Conservation (phyloP, 1,140 invertebrate genomes). For the Xylocopa sonorina region DNA sequence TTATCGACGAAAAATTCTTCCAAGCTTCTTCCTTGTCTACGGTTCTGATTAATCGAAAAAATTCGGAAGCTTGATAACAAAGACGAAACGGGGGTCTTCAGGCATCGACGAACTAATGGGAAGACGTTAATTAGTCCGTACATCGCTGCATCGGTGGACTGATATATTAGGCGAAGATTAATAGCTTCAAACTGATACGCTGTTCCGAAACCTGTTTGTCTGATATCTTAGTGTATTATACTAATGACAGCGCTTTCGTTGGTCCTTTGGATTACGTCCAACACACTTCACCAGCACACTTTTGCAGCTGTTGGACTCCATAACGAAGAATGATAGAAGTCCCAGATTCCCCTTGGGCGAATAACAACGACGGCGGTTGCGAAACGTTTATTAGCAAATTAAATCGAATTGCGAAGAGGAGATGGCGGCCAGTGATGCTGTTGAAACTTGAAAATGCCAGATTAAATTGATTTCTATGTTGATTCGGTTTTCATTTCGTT, state of each 20-base stretch:
- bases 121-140: slow-evolving; percentile 26
- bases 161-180: slow-evolving; percentile 46
- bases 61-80: not conserved
- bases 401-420: not conserved
- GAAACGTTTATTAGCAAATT: not conserved
- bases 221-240: slow-evolving; percentile 36
- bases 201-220: slow-evolving; percentile 22
- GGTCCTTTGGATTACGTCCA: slow-evolving; percentile 36
- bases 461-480: not conserved
- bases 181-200: slow-evolving; percentile 12
- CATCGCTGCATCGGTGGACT: not conserved
- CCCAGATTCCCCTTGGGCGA: not conserved
- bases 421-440: no score
- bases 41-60: slow-evolving; percentile 18
- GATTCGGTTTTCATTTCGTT: no score
- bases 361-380: not conserved
- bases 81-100: slow-evolving; percentile 9
- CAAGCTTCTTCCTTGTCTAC: no score
- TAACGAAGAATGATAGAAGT: slow-evolving; percentile 42
- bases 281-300: not conserved
- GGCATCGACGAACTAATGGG: slow-evolving; percentile 27
- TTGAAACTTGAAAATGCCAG: not conserved
- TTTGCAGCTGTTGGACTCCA: slow-evolving; percentile 12
- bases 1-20: no score
- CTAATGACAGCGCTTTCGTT: slow-evolving; percentile 33